Base-by-base conservation (phyloP, 2,797 vertebrate species). In the Acestrorhynchus altus region DNA sequence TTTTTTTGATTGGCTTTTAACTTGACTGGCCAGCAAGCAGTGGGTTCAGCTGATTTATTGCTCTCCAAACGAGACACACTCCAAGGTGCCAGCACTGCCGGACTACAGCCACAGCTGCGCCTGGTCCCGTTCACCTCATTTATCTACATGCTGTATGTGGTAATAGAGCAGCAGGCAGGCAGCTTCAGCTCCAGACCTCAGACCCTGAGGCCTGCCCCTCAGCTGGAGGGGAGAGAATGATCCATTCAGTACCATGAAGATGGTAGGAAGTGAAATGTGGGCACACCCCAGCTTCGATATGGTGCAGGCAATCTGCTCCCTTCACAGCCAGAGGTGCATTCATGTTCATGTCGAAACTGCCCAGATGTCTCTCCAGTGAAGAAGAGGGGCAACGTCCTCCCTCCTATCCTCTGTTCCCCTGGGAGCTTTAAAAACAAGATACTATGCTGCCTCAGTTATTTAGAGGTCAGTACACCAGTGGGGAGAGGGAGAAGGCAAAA, bases 1-100 rank as follows among this genome's bases (percentile, higher is more conserved):
- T 98, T 96, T 97, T 92, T 94, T 94, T 97, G 96, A 99, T 98
- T 97, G 96, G 94, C 95, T 98, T 98, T 99, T 98, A 98, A 97
- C 96, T 95, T 90, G 91, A 89, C 88, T 78, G 90, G 88, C 90
- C 92, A 94, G 92, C 85, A 85, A 68, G 84, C 82, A 28, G 74
- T 87, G 88, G 92, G 90, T 91, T 92, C 90, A 86, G 86, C 92
- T 97, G 96, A 98, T 98, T 97, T 98, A 98, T 98, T 94, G 89
- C 92, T 51, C 65, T 59, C 18, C 1, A 90, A 92, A 92, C 93
- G 90, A 91, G 92, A 90, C 92, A 81, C 72, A 28, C 72, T 72
- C 68, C 13, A 51, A 79, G 79, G 73, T 83, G 65, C 76, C 73
- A 44, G 67, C 91, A 86, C 93, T 86, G 90, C 93, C 93, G 94